Percentiles rank a stretch among this genome's conserved stretches.
phyloP scores from a whole-genome alignment of 2,113 vertebrate species.

The Scartelaos histophorus region DNA sequence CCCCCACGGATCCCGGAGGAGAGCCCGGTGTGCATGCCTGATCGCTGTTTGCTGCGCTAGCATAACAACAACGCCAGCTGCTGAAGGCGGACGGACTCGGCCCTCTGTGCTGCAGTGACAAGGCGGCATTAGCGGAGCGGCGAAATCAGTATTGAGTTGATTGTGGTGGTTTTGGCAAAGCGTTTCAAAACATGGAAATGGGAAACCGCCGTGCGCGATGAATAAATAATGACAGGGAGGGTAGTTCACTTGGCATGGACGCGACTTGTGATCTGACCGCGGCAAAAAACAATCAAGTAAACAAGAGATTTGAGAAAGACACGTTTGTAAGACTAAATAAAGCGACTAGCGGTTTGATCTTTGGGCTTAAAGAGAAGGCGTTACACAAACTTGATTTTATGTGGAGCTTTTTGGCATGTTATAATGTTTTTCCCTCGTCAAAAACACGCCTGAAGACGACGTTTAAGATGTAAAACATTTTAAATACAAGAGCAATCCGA shows the following conservation, averaged over 20 bases:
- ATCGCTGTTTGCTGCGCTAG: constrained; percentile 46
- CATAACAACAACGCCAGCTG: constrained; percentile 43
- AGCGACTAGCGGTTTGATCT: background rate
- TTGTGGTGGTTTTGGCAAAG: background rate
- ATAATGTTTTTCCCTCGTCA: too few species aligned
- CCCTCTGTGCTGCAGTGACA: constrained; percentile 26
- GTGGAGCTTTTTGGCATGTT: too few species aligned
- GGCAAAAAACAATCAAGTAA: background rate
- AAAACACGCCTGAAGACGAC: too few species aligned
- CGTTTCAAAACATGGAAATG: background rate
- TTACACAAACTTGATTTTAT: too few species aligned
- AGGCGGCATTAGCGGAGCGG: constrained; percentile 1
- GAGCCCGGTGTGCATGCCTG: constrained; percentile 38
- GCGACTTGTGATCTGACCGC: background rate
- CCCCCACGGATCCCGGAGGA: constrained; percentile 46
- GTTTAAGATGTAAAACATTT: too few species aligned
- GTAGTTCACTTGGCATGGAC: background rate
- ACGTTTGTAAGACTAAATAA: background rate
- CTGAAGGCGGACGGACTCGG: constrained; percentile 53
- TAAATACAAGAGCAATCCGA: too few species aligned
- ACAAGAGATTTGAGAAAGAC: background rate
- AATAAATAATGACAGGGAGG: background rate
- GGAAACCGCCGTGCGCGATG: background rate
- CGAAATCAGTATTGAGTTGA: background rate
- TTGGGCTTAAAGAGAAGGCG: too few species aligned